Evolutionary conservation across 2,888 invertebrate species (phyloP), one percentile per base, ranked within the genome.

Genomic region (Drosophila ezoana): DNA sequence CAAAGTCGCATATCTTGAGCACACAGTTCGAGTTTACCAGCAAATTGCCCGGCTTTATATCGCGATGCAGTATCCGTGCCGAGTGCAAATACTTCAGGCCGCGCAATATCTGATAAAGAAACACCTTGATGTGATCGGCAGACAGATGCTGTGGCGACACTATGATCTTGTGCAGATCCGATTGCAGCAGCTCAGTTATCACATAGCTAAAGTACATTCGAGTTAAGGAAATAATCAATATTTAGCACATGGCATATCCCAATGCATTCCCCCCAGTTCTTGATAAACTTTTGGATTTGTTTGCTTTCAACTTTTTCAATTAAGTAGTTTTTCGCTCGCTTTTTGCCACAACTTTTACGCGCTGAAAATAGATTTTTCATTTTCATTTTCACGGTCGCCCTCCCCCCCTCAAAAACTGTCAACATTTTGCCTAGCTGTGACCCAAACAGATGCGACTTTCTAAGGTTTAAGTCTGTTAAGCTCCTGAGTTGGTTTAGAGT

Each of bases 101-200:
- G 95, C 99, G 95, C 90, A 99, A 95, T 93, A 99, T 99, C 94
- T 99, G 99, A 94, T 99, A 99, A 90, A 99, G 97, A 95, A 99
- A 99, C 93, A 99, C 99, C 96, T 99, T 99, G 94, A 99, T 98
- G 95, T 99, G 99, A 94, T 99, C 99, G 83, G 98, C 96, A 90
- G 99, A 98, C 87, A 99, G 96, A 91, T 98, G 98, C 93, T 99
- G 99, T 81, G 99, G 98, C 88, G 99, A 99, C 90, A 99, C 99
- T 93, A 99, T 99, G 93, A 99, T 99, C 95, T 99, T 99, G 94
- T 99, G 99, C 90, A 99, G 95, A 95, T 99, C 99, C 93, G 98
- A 99, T 94, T 99, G 99, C 93, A 99, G 96, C 90, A 99, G 95
- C 94, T 99, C 99, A 83, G 99, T 99, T 93, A 99, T 98, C 92